Evolutionary conservation across 2,797 vertebrate species (phyloP), one percentile per base, ranked within the genome.

Genomic region (Gymnoscopelus braueri): DNA sequence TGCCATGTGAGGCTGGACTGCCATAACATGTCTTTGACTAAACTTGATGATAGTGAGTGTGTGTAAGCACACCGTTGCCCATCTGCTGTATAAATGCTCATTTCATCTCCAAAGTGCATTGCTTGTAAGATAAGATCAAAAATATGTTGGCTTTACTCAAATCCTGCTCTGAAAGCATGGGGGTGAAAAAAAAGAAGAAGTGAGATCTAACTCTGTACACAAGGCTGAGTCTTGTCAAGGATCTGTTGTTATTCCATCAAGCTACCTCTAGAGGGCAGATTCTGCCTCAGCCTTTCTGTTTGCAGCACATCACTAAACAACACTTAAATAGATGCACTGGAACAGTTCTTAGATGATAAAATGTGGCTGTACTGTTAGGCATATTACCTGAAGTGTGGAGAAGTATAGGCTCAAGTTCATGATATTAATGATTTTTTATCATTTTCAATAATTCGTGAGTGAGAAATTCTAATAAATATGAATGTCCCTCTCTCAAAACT

Each of bases 221-320:
- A 52, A 29, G 15, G 35, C 62, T 35, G 62, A 50, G 67, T 24
- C 24, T 58, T 51, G 65, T 57, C 69, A 59, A 69, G 10, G 23
- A 69, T 51, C 13, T 75, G 67, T 15, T 62, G 69, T 64, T 5
- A 1, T 83, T 80, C 23, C 72, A 53, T 48, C 39, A 63, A 47
- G 69, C 19, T 67, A 44, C 74, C 87, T 61, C 62, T 75, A 88
- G 84, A 85, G 78, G 87, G 83, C 14, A 4, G 48, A 61, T 78
- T 69, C 52, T 59, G 39, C 10, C 39, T 44, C 39, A 44, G 39
- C 39, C 39, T 44, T 44, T 44, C 39, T 10, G 35, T 39, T 39
- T 39, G 35, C 35, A 39, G 5, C 35, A 35, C 35, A 35, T 6
- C 35, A 39, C 35, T 2, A 39, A 39, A 39, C 35, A 44, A 44